Conservation (phyloP, 2,113 vertebrate genomes). For the Pedionomus torquatus region DNA sequence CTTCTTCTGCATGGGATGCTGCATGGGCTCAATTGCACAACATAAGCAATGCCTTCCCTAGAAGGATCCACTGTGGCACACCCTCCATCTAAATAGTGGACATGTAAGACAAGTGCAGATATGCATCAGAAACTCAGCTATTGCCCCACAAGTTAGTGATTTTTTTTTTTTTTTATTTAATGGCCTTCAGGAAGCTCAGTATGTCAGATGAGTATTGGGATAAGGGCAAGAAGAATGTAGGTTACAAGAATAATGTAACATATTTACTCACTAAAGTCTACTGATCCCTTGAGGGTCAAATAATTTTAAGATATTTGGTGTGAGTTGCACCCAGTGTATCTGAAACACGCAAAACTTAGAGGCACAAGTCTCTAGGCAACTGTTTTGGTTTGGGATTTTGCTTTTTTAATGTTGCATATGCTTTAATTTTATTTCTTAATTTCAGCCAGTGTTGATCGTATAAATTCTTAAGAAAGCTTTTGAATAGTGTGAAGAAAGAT, state of each 20-base stretch:
- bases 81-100: background rate
- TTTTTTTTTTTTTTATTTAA: background rate
- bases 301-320: background rate
- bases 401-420: background rate
- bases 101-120: background rate
- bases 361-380: background rate
- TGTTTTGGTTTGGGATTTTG: background rate
- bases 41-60: too few species aligned
- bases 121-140: background rate
- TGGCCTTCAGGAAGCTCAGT: background rate
- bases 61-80: background rate
- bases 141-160: background rate
- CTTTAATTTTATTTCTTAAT: background rate
- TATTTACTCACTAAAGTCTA: background rate
- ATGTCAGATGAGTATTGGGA: background rate
- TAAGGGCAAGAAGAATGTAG: background rate
- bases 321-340: background rate
- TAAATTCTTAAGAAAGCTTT: background rate
- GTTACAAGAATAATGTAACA: background rate
- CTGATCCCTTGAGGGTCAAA: background rate
- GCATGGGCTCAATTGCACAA: accelerated
- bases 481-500: background rate
- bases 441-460: background rate
- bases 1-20: background rate
- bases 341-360: background rate